phyloP scores from a whole-genome alignment of 2,797 vertebrate species.

The Sebastes trivittatus region DNA sequence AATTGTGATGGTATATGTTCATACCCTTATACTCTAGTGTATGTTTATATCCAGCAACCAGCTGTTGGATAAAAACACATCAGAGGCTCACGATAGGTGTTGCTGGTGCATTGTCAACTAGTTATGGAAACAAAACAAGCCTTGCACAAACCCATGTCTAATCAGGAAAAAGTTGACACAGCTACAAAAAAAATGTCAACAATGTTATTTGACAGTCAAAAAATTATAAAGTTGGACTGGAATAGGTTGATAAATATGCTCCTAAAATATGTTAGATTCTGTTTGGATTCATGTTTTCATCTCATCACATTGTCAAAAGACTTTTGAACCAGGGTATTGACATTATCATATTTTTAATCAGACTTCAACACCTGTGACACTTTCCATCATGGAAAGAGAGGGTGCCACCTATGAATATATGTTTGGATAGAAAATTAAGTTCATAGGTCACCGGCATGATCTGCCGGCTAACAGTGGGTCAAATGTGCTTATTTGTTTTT shows the following conservation, averaged over 20 bases:
- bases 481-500: constrained; percentile 95
- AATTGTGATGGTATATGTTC: background rate
- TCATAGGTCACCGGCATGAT: constrained; percentile 85
- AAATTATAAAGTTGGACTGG: background rate
- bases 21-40: background rate
- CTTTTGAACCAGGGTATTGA: constrained; percentile 48
- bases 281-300: constrained; percentile 25
- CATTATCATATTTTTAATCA: constrained; percentile 84
- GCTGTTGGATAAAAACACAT: background rate
- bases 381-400: constrained; percentile 75
- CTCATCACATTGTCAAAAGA: constrained; percentile 39
- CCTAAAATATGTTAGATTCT: constrained; percentile 12
- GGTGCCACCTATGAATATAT: constrained; percentile 87
- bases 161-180: background rate
- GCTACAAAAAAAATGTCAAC: background rate
- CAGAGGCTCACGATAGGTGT: background rate
- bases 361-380: constrained; percentile 77
- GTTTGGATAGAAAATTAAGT: constrained; percentile 91
- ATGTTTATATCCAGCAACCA: background rate
- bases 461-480: constrained; percentile 88
- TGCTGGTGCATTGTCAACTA: background rate
- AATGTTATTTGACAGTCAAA: background rate
- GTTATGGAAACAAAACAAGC: background rate
- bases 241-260: constrained; percentile 9
- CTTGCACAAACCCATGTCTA: background rate